Percentiles rank a stretch among this genome's conserved stretches.
Conservation (phyloP, 2,888 invertebrate genomes). For the Rhimphoctona megacephalus region DNA sequence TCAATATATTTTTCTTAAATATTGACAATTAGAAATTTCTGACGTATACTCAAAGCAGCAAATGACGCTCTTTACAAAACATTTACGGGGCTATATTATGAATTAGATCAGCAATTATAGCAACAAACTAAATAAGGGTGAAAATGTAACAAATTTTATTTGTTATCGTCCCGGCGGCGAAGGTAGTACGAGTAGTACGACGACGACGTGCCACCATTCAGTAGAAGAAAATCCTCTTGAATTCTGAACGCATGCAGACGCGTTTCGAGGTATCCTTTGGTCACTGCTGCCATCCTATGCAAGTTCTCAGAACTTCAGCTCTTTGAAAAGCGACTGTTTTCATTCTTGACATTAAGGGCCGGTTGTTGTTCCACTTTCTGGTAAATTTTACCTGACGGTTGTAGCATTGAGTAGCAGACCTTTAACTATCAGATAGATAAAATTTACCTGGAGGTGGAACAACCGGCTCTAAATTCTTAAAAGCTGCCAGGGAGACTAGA, state of each 20-base stretch:
- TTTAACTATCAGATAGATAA: too few relatives aligned
- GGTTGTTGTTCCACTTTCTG: too few relatives aligned
- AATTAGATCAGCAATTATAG: neutral
- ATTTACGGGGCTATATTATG: neutral
- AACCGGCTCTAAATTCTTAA: neutral
- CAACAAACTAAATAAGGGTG: neutral
- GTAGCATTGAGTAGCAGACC: too few relatives aligned
- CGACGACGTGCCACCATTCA: neutral
- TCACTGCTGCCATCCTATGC: neutral
- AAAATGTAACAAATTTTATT: neutral
- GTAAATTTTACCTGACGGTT: too few relatives aligned
- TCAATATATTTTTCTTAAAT: neutral
- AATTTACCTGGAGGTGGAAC: too few relatives aligned
- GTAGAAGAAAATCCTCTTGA: neutral
- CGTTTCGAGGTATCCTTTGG: neutral
- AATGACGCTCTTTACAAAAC: neutral
- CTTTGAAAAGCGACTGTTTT: neutral
- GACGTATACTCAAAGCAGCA: neutral
- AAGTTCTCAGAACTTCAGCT: neutral
- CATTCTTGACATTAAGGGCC: too few relatives aligned
- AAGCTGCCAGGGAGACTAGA: too few relatives aligned
- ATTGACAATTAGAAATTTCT: neutral
- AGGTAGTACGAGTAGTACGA: neutral
- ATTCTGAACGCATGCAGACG: neutral
- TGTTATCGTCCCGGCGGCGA: slow-evolving; percentile 30